phyloP scores from a whole-genome alignment of 2,113 vertebrate genomes.

The Okapia johnstoni region DNA sequence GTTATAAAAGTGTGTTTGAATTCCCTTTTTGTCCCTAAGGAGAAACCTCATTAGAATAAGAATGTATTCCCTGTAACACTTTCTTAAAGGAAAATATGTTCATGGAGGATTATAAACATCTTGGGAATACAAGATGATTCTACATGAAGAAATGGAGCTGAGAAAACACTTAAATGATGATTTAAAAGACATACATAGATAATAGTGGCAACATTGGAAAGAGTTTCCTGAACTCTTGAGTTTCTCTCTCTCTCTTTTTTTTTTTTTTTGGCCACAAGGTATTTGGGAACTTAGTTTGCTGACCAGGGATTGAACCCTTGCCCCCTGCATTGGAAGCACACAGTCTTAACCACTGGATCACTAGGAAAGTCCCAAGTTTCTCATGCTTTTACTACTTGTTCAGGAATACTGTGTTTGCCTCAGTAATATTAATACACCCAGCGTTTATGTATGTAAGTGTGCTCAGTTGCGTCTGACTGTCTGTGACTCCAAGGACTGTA shows the following conservation, averaged over 20 bases:
- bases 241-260: neutral
- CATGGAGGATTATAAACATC: neutral
- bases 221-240: neutral
- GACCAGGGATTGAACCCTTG: neutral
- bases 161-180: neutral
- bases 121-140: neutral
- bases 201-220: neutral
- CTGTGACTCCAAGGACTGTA: neutral
- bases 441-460: neutral
- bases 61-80: constrained; percentile 14
- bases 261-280: neutral
- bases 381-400: neutral
- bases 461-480: neutral
- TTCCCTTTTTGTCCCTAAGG: neutral
- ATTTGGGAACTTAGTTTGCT: neutral
- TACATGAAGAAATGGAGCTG: neutral
- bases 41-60: constrained; percentile 36
- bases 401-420: neutral
- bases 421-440: neutral
- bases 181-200: neutral
- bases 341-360: neutral
- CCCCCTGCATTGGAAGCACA: neutral
- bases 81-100: neutral
- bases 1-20: neutral
- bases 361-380: neutral